phyloP scores from a whole-genome alignment of 2,113 vertebrate species.

The Neotoma lepida region DNA sequence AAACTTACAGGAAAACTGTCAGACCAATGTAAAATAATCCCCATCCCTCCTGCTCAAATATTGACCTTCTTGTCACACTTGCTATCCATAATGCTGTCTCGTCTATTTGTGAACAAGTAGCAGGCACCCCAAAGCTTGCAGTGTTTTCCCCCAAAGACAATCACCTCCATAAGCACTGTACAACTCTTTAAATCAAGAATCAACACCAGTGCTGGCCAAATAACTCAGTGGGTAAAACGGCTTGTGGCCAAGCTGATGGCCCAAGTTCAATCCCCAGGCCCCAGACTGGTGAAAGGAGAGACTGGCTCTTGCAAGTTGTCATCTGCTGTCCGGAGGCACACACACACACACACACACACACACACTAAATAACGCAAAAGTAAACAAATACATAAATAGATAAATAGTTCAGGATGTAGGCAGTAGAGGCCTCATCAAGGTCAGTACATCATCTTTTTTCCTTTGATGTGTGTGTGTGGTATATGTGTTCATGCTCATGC shows the following conservation, averaged over 20 bases:
- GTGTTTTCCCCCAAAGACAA: neutral
- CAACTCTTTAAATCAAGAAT: neutral
- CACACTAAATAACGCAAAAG: neutral
- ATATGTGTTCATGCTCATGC: neutral
- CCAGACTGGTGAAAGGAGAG: neutral
- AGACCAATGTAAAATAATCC: neutral
- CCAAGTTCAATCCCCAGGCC: neutral
- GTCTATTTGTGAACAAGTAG: neutral
- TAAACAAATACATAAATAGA: neutral
- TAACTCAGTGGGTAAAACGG: too few relatives aligned
- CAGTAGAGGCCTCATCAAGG: neutral
- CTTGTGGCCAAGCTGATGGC: neutral
- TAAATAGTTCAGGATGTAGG: neutral
- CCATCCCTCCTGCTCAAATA: neutral
- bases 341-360: too few relatives aligned
- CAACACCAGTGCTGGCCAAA: neutral
- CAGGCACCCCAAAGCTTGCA: neutral
- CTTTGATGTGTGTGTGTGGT: neutral
- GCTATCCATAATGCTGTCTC: neutral
- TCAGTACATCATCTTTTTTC: neutral
- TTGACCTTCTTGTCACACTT: neutral
- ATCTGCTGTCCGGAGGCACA: neutral
- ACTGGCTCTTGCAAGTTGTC: too few relatives aligned
- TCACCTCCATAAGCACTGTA: neutral
- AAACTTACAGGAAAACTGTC: neutral